These are phyloP conservation scores for Caenorhabditis imperialis DNA, from an alignment of 2,888 invertebrate genomes.

Conservation along the genomic window DNA sequence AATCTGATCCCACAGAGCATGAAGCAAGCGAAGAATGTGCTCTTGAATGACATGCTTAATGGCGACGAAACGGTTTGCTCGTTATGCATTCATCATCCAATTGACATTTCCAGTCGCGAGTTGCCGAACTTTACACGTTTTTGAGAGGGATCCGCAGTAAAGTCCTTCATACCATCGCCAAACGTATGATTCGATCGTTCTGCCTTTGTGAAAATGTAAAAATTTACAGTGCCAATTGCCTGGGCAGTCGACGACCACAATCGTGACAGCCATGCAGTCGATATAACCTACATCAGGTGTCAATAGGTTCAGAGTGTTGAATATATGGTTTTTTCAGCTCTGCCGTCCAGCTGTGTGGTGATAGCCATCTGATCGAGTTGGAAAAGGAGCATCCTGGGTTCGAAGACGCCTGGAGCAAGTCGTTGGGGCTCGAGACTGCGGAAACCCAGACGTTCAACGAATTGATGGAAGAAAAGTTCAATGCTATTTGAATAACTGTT, in stretches of 20 bases:
- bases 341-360: slow-evolving; percentile 10
- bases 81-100: too few species aligned
- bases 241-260: slow-evolving; percentile 1
- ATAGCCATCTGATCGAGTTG: slow-evolving; percentile 1
- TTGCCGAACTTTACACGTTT: slow-evolving; percentile 16
- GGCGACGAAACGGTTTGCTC: slow-evolving; percentile 1
- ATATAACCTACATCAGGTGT: too few species aligned
- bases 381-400: slow-evolving; percentile 10
- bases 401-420: not conserved
- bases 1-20: slow-evolving; percentile 3
- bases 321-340: not conserved
- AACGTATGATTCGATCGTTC: not conserved
- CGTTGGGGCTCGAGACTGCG: not conserved
- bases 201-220: not conserved
- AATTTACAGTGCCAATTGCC: slow-evolving; percentile 12
- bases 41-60: not conserved
- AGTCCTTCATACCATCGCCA: not conserved
- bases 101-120: not conserved
- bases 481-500: not conserved
- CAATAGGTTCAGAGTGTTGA: too few species aligned
- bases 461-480: slow-evolving; percentile 7
- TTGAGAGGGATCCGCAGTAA: slow-evolving; percentile 1
- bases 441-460: not conserved
- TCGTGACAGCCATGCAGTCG: too few species aligned
- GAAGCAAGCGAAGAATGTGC: not conserved